Base-by-base conservation (phyloP, 2,888 invertebrate species). In the Portevinia maculata region DNA sequence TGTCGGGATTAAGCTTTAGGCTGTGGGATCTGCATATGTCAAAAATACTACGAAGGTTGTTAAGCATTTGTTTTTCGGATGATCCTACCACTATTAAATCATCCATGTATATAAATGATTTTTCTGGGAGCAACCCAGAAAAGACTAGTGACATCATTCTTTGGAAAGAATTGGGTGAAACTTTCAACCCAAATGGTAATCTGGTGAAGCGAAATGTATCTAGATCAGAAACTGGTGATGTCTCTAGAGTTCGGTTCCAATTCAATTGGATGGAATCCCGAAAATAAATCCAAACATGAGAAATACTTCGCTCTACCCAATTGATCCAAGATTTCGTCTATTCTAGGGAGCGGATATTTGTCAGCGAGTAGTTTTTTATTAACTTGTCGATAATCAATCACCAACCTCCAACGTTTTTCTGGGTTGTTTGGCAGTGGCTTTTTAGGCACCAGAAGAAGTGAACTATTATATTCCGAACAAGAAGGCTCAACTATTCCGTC, bases 131-230 rank as follows among this genome's bases (percentile, higher is more conserved):
- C 17, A 84, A 7, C 2, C 84, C 79, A 9, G 84, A 53, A 70
- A 86, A 85, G 8, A 85, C 85, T 1, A 85, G 37, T 3, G 81
- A 48, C 87, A 87, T 86, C 85, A 87, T 86, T 48, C 86, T 21
- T 50, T 74, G 74, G 48, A 87, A 86, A 44, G 85, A 84, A 39
- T 83, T 84, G 7, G 85, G 85, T 32, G 84, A 81, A 1, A 85
- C 76, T 13, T 71, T 75, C 17, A 86, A 60, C 3, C 85, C 86
- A 60, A 85, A 86, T 7, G 85, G 85, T 8, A 86, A 41, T 53
- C 85, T 34, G 15, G 78, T 84, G 50, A 84, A 86, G 48, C 81
- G 71, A 62, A 60, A 86, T 21, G 79, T 74, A 15, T 85, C 85
- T 4, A 46, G 15, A 39, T 85, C 57, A 73, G 50, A 86, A 86